These are phyloP conservation scores for Orycteropus afer DNA, from an alignment of 2,113 vertebrate species.

Conservation along the genomic window DNA sequence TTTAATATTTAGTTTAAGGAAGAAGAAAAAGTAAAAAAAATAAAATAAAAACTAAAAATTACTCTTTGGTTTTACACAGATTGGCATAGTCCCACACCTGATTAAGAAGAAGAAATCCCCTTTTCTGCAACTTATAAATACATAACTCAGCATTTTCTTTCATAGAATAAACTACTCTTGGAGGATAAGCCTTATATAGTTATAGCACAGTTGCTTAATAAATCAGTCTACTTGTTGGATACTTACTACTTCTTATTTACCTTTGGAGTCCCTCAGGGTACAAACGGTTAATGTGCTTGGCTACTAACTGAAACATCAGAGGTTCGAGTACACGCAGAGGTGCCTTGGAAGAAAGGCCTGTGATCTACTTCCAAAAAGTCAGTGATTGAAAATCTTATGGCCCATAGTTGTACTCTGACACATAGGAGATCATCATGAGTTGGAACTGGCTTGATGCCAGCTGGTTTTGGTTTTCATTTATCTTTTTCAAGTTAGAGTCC, in stretches of 20 bases:
- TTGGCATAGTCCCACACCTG: not conserved
- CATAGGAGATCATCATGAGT: not conserved
- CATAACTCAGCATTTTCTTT: not conserved
- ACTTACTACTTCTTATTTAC: not conserved
- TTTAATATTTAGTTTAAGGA: constrained; percentile 21
- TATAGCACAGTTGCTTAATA: constrained; percentile 16
- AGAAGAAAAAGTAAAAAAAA: not conserved
- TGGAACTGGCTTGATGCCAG: not conserved
- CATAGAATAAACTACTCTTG: not conserved
- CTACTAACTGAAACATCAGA: not conserved
- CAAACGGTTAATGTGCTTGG: not conserved
- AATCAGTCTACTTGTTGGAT: not conserved
- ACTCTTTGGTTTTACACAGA: not conserved
- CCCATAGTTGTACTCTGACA: not conserved
- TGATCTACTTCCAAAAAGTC: not conserved
- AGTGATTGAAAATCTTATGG: not conserved
- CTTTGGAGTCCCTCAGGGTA: not conserved
- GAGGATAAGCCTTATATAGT: not conserved
- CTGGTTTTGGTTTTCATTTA: not conserved
- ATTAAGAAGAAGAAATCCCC: not conserved
- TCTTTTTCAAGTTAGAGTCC: constrained; percentile 21
- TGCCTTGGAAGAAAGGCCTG: not conserved
- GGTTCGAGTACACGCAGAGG: not conserved
- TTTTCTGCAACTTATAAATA: not conserved
- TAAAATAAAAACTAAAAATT: not conserved